These are phyloP conservation scores for Hydrotaea diabolus DNA, from an alignment of 2,888 invertebrate genomes.

Conservation along the genomic window DNA sequence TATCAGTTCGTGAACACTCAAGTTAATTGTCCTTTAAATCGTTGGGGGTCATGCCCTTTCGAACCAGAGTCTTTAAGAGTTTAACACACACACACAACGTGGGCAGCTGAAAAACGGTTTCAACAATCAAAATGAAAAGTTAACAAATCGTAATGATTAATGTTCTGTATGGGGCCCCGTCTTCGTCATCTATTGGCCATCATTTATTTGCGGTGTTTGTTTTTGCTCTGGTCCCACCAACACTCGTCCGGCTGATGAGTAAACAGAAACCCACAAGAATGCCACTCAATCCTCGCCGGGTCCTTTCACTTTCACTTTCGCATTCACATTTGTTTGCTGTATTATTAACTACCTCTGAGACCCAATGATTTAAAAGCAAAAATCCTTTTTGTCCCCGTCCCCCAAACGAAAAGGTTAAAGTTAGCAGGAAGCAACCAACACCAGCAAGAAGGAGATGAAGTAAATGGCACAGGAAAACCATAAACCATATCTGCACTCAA, in stretches of 20 bases:
- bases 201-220: conserved; percentile 16
- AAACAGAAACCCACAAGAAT: conserved; percentile 13
- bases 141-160: conserved; percentile 49
- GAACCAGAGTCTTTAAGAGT: not conserved
- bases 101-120: not conserved
- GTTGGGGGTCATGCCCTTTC: not conserved
- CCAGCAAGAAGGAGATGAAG: not conserved
- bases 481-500: conserved; percentile 14
- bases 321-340: conserved; percentile 16
- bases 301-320: not conserved
- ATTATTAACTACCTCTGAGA: conserved; percentile 46
- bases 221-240: not conserved
- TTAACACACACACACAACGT: conserved; percentile 1
- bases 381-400: not conserved
- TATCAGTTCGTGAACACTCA: no score
- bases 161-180: conserved; percentile 23
- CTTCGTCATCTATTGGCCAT: conserved; percentile 16
- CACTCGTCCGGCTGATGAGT: conserved; percentile 13
- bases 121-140: conserved; percentile 13
- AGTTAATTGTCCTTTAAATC: conserved; percentile 22
- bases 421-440: no score
- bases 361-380: conserved; percentile 29
- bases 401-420: no score
- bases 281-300: not conserved
- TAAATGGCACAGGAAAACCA: conserved; percentile 19